Evolutionary conservation across 1,140 invertebrate genomes (phyloP).

Genomic region (Heliothis virescens): DNA sequence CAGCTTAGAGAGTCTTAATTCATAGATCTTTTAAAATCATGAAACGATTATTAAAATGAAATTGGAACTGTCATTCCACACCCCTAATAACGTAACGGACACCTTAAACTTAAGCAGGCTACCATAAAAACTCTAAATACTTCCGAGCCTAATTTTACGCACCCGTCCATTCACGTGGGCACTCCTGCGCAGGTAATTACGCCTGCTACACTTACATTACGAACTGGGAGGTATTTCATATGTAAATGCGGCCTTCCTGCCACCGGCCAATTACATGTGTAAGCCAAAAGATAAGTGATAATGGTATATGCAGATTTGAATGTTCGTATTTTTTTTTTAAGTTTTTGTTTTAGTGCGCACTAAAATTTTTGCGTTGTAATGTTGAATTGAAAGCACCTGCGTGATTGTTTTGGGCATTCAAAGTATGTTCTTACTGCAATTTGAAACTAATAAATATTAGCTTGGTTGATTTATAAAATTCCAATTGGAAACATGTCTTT

Average conservation of each 20-base stretch:
- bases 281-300: neutral
- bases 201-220: neutral
- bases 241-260: conserved; percentile 43
- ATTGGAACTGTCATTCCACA: too few species aligned
- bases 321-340: neutral
- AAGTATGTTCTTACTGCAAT: too few species aligned
- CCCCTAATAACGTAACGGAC: too few species aligned
- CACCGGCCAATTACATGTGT: conserved; percentile 33
- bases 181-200: conserved; percentile 31
- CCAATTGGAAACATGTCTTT: too few species aligned
- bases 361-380: neutral
- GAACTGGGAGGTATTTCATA: conserved; percentile 30
- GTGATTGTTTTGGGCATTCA: too few species aligned
- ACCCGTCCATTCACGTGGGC: neutral
- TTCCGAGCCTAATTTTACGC: neutral
- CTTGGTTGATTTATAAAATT: too few species aligned
- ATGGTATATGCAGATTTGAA: neutral
- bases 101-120: too few species aligned
- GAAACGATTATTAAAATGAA: too few species aligned
- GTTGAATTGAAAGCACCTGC: too few species aligned
- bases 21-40: too few species aligned
- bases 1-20: too few species aligned
- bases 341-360: neutral
- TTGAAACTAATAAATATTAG: too few species aligned
- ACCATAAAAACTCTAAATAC: neutral